These are phyloP conservation scores for Anableps anableps DNA, from an alignment of 2,797 vertebrate species.

Conservation along the genomic window DNA sequence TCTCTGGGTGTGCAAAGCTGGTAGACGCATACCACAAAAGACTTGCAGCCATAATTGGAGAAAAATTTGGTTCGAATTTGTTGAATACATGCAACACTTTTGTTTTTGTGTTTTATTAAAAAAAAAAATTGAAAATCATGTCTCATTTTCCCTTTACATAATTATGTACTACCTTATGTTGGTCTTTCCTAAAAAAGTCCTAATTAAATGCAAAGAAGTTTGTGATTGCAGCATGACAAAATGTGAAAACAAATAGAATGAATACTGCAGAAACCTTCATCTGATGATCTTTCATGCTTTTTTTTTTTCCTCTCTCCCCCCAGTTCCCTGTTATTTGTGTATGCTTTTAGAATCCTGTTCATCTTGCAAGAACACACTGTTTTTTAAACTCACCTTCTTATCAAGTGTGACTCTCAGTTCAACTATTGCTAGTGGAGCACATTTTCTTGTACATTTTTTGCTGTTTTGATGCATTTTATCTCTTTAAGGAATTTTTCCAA, in stretches of 20 bases:
- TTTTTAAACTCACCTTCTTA: slow-evolving; percentile 57
- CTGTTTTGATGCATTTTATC: slow-evolving; percentile 59
- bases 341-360: slow-evolving; percentile 27
- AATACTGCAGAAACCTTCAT: not conserved
- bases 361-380: slow-evolving; percentile 47
- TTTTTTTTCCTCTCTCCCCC: not conserved
- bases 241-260: not conserved
- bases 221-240: not conserved
- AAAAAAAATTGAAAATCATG: not conserved
- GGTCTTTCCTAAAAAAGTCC: not conserved
- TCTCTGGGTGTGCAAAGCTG: not conserved
- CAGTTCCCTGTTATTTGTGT: slow-evolving; percentile 17
- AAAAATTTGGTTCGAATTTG: not conserved
- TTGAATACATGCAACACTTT: not conserved
- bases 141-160: not conserved
- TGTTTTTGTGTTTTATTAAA: not conserved
- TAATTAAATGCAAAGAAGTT: not conserved
- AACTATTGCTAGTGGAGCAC: slow-evolving; percentile 53
- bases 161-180: not conserved
- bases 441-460: slow-evolving; percentile 49
- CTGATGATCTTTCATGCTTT: not conserved
- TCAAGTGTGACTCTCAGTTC: slow-evolving; percentile 66
- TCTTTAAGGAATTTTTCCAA: slow-evolving; percentile 51
- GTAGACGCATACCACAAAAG: not conserved
- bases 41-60: not conserved